Conservation (phyloP, 2,797 vertebrate genomes). For the Hoplostethus atlanticus region DNA sequence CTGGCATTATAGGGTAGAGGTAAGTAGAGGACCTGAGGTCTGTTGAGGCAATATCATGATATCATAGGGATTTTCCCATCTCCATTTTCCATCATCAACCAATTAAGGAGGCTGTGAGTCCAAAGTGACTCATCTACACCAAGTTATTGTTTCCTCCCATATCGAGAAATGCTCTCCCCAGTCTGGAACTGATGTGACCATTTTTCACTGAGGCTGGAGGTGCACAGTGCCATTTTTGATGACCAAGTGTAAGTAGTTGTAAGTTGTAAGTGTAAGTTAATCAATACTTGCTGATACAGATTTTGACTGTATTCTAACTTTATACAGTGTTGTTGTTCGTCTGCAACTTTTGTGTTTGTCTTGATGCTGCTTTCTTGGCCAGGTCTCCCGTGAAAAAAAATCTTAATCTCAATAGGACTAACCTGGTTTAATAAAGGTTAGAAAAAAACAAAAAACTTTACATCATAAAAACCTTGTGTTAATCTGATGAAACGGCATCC, state of each 20-base stretch:
- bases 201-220: too few relatives aligned
- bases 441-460: too few relatives aligned
- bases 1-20: slow-evolving; percentile 26
- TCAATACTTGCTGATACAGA: not conserved
- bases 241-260: not conserved
- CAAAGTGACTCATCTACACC: not conserved
- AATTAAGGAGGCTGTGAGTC: not conserved
- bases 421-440: too few relatives aligned
- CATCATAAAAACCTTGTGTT: too few relatives aligned
- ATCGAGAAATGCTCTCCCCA: too few relatives aligned
- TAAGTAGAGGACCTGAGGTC: not conserved
- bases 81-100: too few relatives aligned
- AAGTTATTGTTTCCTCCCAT: not conserved
- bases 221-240: not conserved
- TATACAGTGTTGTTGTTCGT: not conserved
- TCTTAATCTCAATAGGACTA: too few relatives aligned
- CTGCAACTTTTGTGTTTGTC: not conserved
- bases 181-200: too few relatives aligned
- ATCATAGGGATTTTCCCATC: not conserved
- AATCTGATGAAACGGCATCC: too few relatives aligned
- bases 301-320: not conserved
- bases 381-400: too few relatives aligned
- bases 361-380: too few relatives aligned
- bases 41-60: not conserved
- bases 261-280: too few relatives aligned